phyloP scores from a whole-genome alignment of 2,888 invertebrate species.

The Ferdinandea cuprea region DNA sequence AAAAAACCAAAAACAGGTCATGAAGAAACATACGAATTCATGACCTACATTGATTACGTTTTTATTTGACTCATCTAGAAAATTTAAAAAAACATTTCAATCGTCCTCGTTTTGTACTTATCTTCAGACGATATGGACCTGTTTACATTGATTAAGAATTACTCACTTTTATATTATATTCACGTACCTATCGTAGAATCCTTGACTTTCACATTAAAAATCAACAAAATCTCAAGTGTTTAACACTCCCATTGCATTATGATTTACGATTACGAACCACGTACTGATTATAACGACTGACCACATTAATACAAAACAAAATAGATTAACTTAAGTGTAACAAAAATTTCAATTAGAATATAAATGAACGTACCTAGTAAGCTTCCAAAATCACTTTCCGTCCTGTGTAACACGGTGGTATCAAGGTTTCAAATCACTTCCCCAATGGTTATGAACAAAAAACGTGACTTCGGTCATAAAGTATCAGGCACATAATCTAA shows the following conservation, averaged over 20 bases:
- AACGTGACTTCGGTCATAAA: constrained; percentile 12
- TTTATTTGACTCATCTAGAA: too few relatives aligned
- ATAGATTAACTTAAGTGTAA: too few relatives aligned
- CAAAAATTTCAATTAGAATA: too few relatives aligned
- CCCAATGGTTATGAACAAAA: constrained; percentile 6
- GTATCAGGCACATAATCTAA: constrained; percentile 25
- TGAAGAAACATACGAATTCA: too few relatives aligned
- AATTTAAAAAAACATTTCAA: too few relatives aligned
- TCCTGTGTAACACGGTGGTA: neutral
- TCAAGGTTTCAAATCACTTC: constrained; percentile 3
- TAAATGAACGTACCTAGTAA: too few relatives aligned
- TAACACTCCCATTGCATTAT: neutral
- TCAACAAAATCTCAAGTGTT: neutral
- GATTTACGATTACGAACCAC: constrained; percentile 20
- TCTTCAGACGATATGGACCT: too few relatives aligned
- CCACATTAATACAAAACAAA: neutral
- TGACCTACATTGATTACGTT: too few relatives aligned
- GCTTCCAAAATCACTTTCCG: neutral
- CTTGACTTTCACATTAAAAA: constrained; percentile 25
- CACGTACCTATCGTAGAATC: constrained; percentile 7
- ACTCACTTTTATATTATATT: too few relatives aligned
- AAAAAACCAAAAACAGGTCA: too few relatives aligned
- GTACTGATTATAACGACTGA: constrained; percentile 8
- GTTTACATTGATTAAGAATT: too few relatives aligned
- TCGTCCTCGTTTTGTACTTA: too few relatives aligned